These are phyloP conservation scores for Corapipo altera DNA, from an alignment of 2,113 vertebrate species.

Conservation along the genomic window DNA sequence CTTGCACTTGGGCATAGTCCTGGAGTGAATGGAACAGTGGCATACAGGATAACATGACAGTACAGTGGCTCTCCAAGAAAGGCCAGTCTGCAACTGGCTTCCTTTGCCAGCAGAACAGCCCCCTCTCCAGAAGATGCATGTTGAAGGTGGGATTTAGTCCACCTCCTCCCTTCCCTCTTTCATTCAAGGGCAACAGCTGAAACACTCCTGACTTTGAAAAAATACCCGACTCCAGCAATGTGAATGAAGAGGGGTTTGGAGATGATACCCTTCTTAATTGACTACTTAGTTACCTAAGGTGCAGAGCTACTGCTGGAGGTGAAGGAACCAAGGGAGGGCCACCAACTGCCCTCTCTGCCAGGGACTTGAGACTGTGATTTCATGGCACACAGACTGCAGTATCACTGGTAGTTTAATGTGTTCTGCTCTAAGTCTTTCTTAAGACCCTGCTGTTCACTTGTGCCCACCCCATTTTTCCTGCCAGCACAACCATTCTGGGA, in stretches of 20 bases:
- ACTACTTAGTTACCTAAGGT: neutral
- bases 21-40: neutral
- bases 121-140: neutral
- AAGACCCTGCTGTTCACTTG: neutral
- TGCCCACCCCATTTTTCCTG: neutral
- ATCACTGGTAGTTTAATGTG: neutral
- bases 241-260: neutral
- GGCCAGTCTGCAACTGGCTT: neutral
- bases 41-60: neutral
- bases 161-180: neutral
- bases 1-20: neutral
- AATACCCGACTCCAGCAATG: neutral
- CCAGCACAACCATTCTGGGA: neutral
- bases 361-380: neutral
- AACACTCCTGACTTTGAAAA: neutral
- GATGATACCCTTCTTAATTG: neutral
- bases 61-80: neutral
- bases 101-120: neutral
- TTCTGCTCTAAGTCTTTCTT: neutral
- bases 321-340: neutral
- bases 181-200: neutral
- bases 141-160: neutral
- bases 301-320: neutral
- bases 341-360: neutral
- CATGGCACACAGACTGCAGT: neutral